Percentiles rank a stretch among this genome's conserved stretches.
These are phyloP conservation scores for Amphipyra tragopoginis DNA, from an alignment of 2,888 invertebrate genomes.

Conservation along the genomic window DNA sequence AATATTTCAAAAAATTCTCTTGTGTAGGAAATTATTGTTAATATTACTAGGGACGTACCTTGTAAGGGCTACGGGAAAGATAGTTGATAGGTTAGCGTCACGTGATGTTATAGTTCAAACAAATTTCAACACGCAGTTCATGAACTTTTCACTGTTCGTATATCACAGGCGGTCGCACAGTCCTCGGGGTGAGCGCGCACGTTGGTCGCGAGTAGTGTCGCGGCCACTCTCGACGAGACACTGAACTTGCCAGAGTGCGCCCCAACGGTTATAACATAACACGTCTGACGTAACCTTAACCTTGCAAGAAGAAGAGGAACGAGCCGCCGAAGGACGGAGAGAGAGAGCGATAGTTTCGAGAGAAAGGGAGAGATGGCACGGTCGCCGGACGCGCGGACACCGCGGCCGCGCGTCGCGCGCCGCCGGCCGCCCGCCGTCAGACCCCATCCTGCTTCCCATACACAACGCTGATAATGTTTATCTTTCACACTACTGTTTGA, in stretches of 20 bases:
- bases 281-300: constrained; percentile 90
- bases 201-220: constrained; percentile 85
- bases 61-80: constrained; percentile 64
- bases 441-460: constrained; percentile 61
- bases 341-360: constrained; percentile 87
- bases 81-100: constrained; percentile 72
- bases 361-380: constrained; percentile 86
- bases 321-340: constrained; percentile 88
- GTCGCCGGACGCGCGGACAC: constrained; percentile 63
- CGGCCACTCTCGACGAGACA: constrained; percentile 89
- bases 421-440: constrained; percentile 36
- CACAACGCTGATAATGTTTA: constrained; percentile 44
- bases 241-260: constrained; percentile 89
- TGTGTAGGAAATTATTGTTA: constrained; percentile 1
- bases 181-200: constrained; percentile 81
- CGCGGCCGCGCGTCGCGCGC: constrained; percentile 54
- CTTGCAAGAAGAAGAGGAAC: constrained; percentile 90
- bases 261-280: constrained; percentile 90
- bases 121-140: constrained; percentile 87
- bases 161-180: constrained; percentile 86
- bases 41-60: constrained; percentile 74
- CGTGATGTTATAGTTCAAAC: constrained; percentile 83
- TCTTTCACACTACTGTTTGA: constrained; percentile 53
- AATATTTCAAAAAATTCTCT: constrained; percentile 23
- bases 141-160: constrained; percentile 89